Conservation (phyloP, 2,113 vertebrate species). For the Trochalopteron elliotii region DNA sequence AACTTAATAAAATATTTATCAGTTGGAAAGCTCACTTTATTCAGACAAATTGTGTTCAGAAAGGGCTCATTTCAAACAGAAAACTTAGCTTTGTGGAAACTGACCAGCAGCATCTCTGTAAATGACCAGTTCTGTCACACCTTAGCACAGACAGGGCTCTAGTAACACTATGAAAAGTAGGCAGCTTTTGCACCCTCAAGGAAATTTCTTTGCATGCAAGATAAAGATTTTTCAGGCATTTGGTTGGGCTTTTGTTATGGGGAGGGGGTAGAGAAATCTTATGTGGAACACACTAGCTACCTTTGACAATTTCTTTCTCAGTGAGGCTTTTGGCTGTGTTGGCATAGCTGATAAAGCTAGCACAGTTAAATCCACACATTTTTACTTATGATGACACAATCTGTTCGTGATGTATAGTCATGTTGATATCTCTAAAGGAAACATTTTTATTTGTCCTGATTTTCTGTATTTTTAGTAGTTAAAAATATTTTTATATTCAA, state of each 20-base stretch:
- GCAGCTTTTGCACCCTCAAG: neutral
- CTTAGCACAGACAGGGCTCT: neutral
- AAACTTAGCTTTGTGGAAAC: neutral
- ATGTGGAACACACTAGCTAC: neutral
- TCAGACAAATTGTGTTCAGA: neutral
- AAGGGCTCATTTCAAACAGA: neutral
- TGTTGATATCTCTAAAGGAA: neutral
- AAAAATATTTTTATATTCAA: neutral
- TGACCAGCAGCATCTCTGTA: neutral
- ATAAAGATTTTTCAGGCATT: neutral
- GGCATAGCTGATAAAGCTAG: neutral
- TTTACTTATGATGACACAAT: neutral
- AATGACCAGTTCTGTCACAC: neutral
- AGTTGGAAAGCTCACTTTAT: neutral
- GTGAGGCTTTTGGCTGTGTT: neutral
- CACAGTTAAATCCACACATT: neutral
- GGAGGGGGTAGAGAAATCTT: neutral
- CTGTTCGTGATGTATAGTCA: neutral
- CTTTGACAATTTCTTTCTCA: neutral
- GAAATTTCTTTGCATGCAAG: neutral
- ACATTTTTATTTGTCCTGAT: neutral
- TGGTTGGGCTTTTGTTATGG: neutral
- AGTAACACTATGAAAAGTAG: accelerated
- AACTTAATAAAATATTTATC: neutral
- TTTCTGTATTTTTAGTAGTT: neutral